These are phyloP conservation scores for Lepidothrix coronata DNA, from an alignment of 2,113 vertebrate species.

Conservation along the genomic window DNA sequence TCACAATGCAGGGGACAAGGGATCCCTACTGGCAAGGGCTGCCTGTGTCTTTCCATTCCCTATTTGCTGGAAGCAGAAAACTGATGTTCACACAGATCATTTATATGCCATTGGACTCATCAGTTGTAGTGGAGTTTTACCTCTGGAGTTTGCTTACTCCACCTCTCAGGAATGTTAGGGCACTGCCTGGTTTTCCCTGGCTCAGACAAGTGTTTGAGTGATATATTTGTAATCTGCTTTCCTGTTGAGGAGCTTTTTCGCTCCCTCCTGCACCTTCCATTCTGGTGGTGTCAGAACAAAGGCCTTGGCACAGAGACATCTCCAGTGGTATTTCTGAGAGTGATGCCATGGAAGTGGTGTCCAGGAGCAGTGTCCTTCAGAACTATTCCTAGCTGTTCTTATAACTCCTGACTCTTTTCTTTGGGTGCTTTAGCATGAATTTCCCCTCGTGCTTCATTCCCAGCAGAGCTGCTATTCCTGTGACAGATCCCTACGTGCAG, in stretches of 20 bases:
- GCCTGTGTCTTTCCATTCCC: background rate
- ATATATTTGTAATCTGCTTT: background rate
- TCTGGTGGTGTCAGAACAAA: background rate
- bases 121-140: background rate
- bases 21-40: accelerated
- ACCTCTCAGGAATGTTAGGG: background rate
- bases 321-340: background rate
- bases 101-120: background rate
- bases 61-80: background rate
- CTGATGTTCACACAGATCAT: background rate
- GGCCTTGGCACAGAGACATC: background rate
- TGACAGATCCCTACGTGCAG: background rate
- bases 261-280: accelerated
- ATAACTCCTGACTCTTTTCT: background rate
- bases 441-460: background rate
- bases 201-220: background rate
- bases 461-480: background rate
- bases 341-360: background rate
- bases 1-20: background rate
- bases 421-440: background rate
- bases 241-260: background rate
- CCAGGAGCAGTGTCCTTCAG: background rate
- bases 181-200: background rate
- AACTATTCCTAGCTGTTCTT: background rate
- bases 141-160: background rate